Evolutionary conservation across 2,113 vertebrate species (phyloP).

Genomic region (Channa maculata): DNA sequence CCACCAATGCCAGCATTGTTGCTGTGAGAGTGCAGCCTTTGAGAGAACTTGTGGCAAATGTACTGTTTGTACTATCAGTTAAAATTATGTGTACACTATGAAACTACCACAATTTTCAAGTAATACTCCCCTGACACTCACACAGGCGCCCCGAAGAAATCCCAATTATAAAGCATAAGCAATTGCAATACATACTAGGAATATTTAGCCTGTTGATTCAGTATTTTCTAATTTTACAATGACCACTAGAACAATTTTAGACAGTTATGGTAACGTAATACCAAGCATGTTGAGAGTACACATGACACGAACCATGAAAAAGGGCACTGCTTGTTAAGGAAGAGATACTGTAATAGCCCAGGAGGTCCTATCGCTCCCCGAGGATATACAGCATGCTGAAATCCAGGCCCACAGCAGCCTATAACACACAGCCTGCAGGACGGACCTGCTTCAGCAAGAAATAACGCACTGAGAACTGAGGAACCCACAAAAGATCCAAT

Average conservation of each 20-base stretch:
- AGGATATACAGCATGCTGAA: conserved; percentile 38
- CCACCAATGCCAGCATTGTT: neutral
- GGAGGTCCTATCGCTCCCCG: conserved; percentile 37
- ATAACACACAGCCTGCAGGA: conserved; percentile 11
- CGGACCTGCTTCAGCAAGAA: neutral
- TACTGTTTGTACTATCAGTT: neutral
- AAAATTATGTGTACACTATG: neutral
- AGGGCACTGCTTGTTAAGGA: conserved; percentile 26
- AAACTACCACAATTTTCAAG: neutral
- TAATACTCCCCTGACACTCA: neutral
- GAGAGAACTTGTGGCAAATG: neutral
- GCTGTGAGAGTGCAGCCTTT: neutral
- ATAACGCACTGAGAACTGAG: neutral
- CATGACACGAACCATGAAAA: neutral
- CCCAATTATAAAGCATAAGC: conserved; percentile 12
- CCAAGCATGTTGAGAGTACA: neutral
- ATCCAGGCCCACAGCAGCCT: conserved; percentile 1
- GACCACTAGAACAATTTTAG: neutral
- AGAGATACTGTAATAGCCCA: conserved; percentile 38
- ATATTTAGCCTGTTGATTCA: neutral
- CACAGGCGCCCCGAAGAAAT: neutral
- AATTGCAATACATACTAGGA: neutral
- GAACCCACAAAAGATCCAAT: conserved; percentile 7
- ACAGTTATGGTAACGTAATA: neutral
- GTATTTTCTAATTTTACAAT: neutral